These are phyloP conservation scores for Formica aserva DNA, from an alignment of 2,888 invertebrate genomes.

Conservation along the genomic window DNA sequence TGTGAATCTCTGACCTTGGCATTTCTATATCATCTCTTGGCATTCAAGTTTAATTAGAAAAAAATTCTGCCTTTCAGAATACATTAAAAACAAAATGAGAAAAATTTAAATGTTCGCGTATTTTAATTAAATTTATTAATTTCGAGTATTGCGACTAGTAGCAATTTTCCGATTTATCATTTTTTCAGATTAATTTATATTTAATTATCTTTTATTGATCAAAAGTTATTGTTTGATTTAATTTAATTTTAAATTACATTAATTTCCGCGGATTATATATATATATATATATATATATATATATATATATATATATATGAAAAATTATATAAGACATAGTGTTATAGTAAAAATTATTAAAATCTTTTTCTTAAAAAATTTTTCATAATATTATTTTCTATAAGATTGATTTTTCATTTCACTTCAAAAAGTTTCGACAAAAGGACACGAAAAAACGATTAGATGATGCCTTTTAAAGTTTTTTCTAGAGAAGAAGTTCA, in stretches of 20 bases:
- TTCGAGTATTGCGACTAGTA: not conserved
- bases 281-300: not conserved
- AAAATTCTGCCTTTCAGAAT: no score
- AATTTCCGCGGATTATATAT: not conserved
- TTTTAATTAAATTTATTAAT: not conserved
- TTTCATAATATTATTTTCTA: not conserved
- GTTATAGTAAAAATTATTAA: not conserved
- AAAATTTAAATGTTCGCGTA: not conserved
- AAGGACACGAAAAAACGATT: conserved; percentile 19
- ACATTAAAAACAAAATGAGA: not conserved
- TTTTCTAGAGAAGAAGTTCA: not conserved
- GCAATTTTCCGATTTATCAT: not conserved
- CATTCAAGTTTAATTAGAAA: conserved; percentile 35
- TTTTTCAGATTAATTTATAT: not conserved
- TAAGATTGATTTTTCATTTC: not conserved
- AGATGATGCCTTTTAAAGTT: not conserved
- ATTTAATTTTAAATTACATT: conserved; percentile 6
- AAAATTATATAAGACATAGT: not conserved
- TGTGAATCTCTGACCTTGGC: conserved; percentile 38
- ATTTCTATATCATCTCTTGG: conserved; percentile 8
- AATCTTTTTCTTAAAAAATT: not conserved
- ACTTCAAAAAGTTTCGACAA: not conserved
- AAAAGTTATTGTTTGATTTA: not conserved
- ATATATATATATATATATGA: not conserved
- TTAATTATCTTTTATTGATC: not conserved